Conservation (phyloP, 2,888 invertebrate genomes). For the Leptodirus hochenwartii region DNA sequence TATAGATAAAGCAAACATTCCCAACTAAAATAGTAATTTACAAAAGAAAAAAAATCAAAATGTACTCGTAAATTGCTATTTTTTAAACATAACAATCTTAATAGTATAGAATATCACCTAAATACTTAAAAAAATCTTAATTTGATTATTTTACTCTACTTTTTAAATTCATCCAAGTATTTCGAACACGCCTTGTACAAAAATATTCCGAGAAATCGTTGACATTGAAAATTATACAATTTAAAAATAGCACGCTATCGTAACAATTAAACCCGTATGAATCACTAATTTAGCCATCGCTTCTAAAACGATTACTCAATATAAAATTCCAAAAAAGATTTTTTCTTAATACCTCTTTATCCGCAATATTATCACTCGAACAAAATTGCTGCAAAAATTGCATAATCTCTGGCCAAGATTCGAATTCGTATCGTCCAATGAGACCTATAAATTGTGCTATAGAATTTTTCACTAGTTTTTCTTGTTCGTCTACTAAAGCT, state of each 20-base stretch:
- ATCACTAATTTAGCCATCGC: neutral
- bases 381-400: slow-evolving; percentile 39
- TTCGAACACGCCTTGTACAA: too few relatives aligned
- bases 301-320: too few relatives aligned
- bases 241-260: neutral
- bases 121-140: neutral
- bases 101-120: neutral
- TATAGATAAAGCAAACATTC: slow-evolving; percentile 46
- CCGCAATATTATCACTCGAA: slow-evolving; percentile 31
- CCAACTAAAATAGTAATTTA: slow-evolving; percentile 30
- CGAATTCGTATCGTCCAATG: slow-evolving; percentile 52
- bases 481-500: slow-evolving; percentile 40
- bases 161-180: slow-evolving; percentile 8
- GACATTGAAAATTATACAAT: slow-evolving; percentile 2
- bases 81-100: too few relatives aligned
- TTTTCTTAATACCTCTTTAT: slow-evolving; percentile 35
- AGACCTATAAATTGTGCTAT: slow-evolving; percentile 55
- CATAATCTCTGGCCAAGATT: slow-evolving; percentile 46
- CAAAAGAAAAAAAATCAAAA: slow-evolving; percentile 7
- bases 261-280: neutral
- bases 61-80: too few relatives aligned
- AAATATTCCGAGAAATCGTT: too few relatives aligned
- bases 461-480: slow-evolving; percentile 45
- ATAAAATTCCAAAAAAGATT: slow-evolving; percentile 1
- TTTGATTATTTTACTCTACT: neutral